Evolutionary conservation across 2,797 vertebrate species (phyloP), one percentile per base, ranked within the genome.

Genomic region (Odontamblyopus rebecca): DNA sequence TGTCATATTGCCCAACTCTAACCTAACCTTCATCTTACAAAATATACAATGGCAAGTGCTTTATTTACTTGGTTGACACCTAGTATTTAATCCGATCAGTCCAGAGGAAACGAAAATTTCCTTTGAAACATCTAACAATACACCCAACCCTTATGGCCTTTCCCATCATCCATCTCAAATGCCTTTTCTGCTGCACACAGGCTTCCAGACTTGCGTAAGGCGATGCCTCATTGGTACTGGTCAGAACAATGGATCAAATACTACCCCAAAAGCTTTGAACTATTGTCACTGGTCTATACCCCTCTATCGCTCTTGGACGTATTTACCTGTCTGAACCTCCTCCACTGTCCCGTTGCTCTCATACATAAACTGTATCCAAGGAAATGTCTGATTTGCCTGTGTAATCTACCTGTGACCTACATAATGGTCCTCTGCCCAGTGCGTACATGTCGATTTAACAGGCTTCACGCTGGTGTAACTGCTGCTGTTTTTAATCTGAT

Each of bases 171-270:
- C 91, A 92, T 93, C 90, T 91, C 78, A 53, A 51, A 12, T 80
- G 73, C 73, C 83, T 89, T 88, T 86, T 88, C 77, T 75, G 86
- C 84, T 30, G 85, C 62, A 90, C 81, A 83, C 85, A 85, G 79
- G 84, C 69, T 84, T 88, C 83, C 90, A 84, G 87, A 75, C 77
- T 80, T 73, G 83, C 82, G 93, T 91, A 93, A 93, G 88, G 92
- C 71, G 90, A 93, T 92, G 88, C 91, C 86, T 88, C 86, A 84
- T 88, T 89, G 88, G 87, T 88, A 86, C 86, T 90, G 90, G 87
- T 91, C 1, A 62, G 87, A 72, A 93, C 92, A 93, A 93, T 93
- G 84, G 92, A 93, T 93, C 93, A 94, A 94, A 94, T 92, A 73
- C 87, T 77, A 83, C 84, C 71, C 51, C 62, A 68, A 69, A 82